Base-by-base conservation (phyloP, 2,797 vertebrate genomes). In the Hippocampus kuda region DNA sequence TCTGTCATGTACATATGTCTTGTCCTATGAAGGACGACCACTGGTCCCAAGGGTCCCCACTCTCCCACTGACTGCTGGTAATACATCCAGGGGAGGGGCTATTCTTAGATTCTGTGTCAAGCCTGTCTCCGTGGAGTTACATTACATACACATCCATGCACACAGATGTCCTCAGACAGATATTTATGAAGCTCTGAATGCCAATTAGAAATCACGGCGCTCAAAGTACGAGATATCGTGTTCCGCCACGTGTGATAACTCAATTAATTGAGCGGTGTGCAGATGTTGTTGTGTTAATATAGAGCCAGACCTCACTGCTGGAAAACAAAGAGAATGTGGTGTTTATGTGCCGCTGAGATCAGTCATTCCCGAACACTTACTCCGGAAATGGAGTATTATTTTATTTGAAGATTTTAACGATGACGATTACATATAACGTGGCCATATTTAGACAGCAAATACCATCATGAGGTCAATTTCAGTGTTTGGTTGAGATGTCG, bases 71-170 rank as follows among this genome's bases (percentile, higher is more conserved):
- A 75, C 56, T 74, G 65, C 63, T 77, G 75, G 62, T 79, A 74
- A 79, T 70, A 72, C 65, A 77, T 49, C 24, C 1, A 22, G 24
- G 41, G 63, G 44, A 4, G 30, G 15, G 66, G 72, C 71, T 92
- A 92, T 90, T 91, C 87, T 92, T 91, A 91, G 85, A 81, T 79
- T 77, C 27, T 71, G 81, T 87, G 65, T 81, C 77, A 84, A 80
- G 76, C 76, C 87, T 88, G 78, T 85, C 79, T 79, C 79, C 60
- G 34, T 57, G 75, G 75, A 86, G 84, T 53, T 84, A 75, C 73
- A 66, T 86, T 78, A 85, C 70, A 71, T 68, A 71, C 34, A 42
- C 44, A 24, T 68, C 72, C 69, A 74, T 9, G 7, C 60, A 77
- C 75, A 71, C 78, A 81, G 30, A 30, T 81, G 82, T 88, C 80